phyloP scores from a whole-genome alignment of 2,888 invertebrate genomes.

The Hemicrepidius hirtus region DNA sequence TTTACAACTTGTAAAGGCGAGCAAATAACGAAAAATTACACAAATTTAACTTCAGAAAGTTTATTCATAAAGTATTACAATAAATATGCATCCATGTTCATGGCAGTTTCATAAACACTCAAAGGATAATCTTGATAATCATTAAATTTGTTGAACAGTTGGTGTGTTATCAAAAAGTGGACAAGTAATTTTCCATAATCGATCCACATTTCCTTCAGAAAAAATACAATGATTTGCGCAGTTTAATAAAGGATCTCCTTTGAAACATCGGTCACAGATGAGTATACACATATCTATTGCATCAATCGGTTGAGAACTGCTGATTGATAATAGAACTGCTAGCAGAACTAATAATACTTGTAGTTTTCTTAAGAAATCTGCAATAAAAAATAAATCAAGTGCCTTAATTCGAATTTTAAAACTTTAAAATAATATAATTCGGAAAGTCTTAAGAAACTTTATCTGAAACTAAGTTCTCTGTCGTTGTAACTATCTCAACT shows the following conservation, averaged over 20 bases:
- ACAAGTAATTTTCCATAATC: slow-evolving; percentile 60
- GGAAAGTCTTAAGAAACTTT: too few relatives aligned
- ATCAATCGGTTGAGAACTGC: slow-evolving; percentile 55
- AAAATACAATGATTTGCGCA: slow-evolving; percentile 65
- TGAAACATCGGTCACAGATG: slow-evolving; percentile 63
- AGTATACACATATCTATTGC: slow-evolving; percentile 63
- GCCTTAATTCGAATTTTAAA: too few relatives aligned
- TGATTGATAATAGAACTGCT: slow-evolving; percentile 27
- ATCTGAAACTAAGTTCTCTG: not conserved
- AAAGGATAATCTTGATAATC: not conserved
- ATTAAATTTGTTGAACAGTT: slow-evolving; percentile 54
- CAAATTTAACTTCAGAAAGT: not conserved
- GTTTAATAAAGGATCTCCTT: slow-evolving; percentile 57
- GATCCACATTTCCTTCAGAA: slow-evolving; percentile 58
- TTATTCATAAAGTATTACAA: slow-evolving; percentile 25
- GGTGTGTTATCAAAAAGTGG: slow-evolving; percentile 55
- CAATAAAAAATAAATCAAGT: slow-evolving; percentile 10
- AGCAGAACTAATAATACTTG: slow-evolving; percentile 20
- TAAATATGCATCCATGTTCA: slow-evolving; percentile 20
- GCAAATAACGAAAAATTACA: too few relatives aligned
- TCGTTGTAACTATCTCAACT: not conserved
- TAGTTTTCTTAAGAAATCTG: slow-evolving; percentile 29
- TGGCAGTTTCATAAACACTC: slow-evolving; percentile 25
- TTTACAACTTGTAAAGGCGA: too few relatives aligned
- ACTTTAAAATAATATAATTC: too few relatives aligned